phyloP scores from a whole-genome alignment of 2,888 invertebrate genomes.

The Sphaeridia pumilis region DNA sequence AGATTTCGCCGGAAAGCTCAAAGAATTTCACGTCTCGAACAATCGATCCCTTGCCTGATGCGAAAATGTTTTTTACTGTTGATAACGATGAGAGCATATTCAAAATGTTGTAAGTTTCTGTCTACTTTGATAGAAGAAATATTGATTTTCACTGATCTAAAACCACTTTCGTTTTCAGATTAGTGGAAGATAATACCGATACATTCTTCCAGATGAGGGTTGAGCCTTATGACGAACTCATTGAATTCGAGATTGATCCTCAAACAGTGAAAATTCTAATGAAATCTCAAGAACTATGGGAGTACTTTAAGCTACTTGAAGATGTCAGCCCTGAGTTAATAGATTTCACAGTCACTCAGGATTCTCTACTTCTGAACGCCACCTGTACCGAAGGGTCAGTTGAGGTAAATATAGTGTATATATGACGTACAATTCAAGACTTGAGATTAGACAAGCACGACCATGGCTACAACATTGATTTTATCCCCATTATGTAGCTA shows the following conservation, averaged over 20 bases:
- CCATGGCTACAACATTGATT: background rate
- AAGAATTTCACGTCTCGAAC: background rate
- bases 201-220: conserved; percentile 10
- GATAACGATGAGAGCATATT: conserved; percentile 9
- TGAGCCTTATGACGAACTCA: conserved; percentile 13
- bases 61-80: conserved; percentile 8
- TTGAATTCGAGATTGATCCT: conserved; percentile 12
- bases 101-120: conserved; percentile 11
- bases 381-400: conserved; percentile 11
- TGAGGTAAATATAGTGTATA: conserved; percentile 6
- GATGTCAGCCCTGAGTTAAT: conserved; percentile 13
- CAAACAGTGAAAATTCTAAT: conserved; percentile 10
- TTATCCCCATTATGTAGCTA: conserved; percentile 1
- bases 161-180: background rate
- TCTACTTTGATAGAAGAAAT: background rate
- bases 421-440: background rate
- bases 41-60: background rate
- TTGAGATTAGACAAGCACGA: background rate
- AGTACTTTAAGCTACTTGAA: conserved; percentile 12
- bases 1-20: conserved; percentile 2
- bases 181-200: conserved; percentile 9
- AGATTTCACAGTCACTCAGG: conserved; percentile 1
- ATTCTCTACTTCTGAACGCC: conserved; percentile 7
- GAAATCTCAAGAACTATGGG: conserved; percentile 13
- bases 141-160: background rate